Evolutionary conservation across 1,140 invertebrate species (phyloP), one percentile per base, ranked within the genome.

Genomic region (Drosophila parabipectinata): DNA sequence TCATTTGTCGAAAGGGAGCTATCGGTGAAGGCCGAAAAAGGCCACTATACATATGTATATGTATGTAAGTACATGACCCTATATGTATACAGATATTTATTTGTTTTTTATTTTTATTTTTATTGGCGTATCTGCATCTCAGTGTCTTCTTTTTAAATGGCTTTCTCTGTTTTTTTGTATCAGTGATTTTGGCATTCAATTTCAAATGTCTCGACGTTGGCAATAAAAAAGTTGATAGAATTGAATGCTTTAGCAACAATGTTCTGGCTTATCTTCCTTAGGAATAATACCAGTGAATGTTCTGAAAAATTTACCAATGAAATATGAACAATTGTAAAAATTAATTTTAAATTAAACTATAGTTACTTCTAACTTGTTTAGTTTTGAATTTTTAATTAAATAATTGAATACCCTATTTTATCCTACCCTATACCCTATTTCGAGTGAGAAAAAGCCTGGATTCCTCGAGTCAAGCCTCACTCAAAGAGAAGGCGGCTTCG

Each of bases 151-250:
- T 18, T 32, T 15, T 51, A 61, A 39, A 37, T 69, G 63, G 26
- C 32, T 69, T 68, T 69, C 54, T 69, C 8, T 39, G 30, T 51
- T 0, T 50, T 69, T 69, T 44, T 24, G 24, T 69, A 48, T 48
- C 62, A 24, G 18, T 39, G 62, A 69, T 69, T 69, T 68, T 39
- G 37, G 63, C 51, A 55, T 69, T 69, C 26, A 10, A 68, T 69
- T 68, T 57, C 26, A 56, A 48, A 51, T 50, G 66, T 68, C 66
- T 48, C 66, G 32, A n/a, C 41, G 14, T 55, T 34, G 72, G 71
- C 58, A 61, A 73, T 73, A 73, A 73, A 63, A 73, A 73, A 28
- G 37, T 37, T 73, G 69, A 73, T 73, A n/a, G 41, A 30, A 73
- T 34, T 24, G 32, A 62, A 72, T 72, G 41, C n/a, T 3, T 15